Percentiles rank a stretch among this genome's conserved stretches.
These are phyloP conservation scores for Periphyllus acericola DNA, from an alignment of 2,888 invertebrate genomes.

Conservation along the genomic window DNA sequence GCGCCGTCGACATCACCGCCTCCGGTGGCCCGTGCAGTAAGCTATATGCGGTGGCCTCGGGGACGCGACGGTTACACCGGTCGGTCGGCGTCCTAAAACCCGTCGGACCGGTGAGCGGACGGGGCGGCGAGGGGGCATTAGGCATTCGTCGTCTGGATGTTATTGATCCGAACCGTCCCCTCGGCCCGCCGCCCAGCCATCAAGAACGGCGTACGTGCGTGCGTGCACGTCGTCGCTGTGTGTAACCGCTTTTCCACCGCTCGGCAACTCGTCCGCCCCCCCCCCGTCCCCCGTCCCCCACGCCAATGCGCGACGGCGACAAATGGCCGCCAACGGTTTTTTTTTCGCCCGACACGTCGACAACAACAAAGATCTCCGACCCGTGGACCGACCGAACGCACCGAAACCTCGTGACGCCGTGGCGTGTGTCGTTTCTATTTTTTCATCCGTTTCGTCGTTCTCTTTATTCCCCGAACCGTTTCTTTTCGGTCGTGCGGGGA, in stretches of 20 bases:
- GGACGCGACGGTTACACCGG: conserved; percentile 53
- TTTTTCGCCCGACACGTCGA: background rate
- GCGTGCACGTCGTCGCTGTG: conserved; percentile 23
- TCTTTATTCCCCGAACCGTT: background rate
- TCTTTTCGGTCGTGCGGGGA: background rate
- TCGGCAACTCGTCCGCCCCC: background rate
- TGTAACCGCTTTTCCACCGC: conserved; percentile 29
- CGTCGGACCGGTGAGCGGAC: background rate
- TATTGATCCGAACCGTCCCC: conserved; percentile 58
- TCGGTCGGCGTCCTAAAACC: conserved; percentile 56
- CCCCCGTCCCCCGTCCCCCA: too few species aligned
- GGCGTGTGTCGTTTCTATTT: too few species aligned
- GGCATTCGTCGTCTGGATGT: conserved; percentile 60
- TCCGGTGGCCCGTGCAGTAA: too few species aligned
- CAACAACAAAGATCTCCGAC: too few species aligned
- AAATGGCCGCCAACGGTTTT: conserved; percentile 51
- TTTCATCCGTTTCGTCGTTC: too few species aligned
- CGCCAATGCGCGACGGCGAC: background rate
- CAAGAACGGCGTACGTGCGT: conserved; percentile 24
- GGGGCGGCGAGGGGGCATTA: background rate
- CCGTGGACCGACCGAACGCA: too few species aligned
- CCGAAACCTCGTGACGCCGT: too few species aligned
- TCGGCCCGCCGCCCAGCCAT: background rate
- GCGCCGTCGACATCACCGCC: conserved; percentile 1
- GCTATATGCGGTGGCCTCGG: conserved; percentile 56